Evolutionary conservation across 2,113 vertebrate species (phyloP).

Genomic region (Pantherophis guttatus): DNA sequence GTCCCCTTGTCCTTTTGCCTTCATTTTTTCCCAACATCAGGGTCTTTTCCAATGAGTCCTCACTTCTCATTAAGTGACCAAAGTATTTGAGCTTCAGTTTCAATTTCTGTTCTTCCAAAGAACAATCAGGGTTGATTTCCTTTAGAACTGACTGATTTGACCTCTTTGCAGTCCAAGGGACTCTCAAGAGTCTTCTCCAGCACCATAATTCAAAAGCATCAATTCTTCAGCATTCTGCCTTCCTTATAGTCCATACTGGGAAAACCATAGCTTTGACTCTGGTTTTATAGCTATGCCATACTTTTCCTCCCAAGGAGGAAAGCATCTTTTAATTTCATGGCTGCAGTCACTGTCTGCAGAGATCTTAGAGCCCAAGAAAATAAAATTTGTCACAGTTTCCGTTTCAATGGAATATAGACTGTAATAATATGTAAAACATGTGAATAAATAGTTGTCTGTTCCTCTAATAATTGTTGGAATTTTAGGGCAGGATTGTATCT

Average conservation of each 20-base stretch:
- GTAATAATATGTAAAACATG: not conserved
- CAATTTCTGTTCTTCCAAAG: not conserved
- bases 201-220: not conserved
- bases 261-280: not conserved
- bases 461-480: not conserved
- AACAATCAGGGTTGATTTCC: not conserved
- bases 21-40: not conserved
- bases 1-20: not conserved
- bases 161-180: not conserved
- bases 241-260: not conserved
- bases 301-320: not conserved
- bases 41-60: not conserved
- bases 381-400: not conserved
- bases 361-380: not conserved
- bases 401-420: not conserved
- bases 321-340: not conserved
- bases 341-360: not conserved
- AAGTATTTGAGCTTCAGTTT: not conserved
- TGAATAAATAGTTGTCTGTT: not conserved
- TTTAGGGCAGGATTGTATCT: not conserved
- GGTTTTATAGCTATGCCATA: not conserved
- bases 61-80: not conserved
- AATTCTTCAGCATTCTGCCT: not conserved
- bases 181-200: not conserved
- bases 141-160: not conserved